Evolutionary conservation across 2,113 vertebrate genomes (phyloP).

Genomic region (Strix uralensis): DNA sequence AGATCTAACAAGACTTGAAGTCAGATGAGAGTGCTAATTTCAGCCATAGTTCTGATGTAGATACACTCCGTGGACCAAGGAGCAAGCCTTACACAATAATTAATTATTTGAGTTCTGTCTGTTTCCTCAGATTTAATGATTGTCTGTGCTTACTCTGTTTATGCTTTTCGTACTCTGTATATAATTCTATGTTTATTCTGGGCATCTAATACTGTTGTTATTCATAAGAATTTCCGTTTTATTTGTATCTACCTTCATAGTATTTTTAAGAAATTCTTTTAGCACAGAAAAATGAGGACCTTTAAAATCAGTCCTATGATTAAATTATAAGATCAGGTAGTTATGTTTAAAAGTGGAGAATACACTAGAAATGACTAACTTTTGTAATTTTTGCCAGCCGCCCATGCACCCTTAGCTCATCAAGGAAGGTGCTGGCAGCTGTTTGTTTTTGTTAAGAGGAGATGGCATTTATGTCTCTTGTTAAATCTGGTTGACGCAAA

Average conservation of each 20-base stretch:
- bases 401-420: not conserved
- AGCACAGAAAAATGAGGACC: not conserved
- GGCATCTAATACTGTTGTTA: not conserved
- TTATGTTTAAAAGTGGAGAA: not conserved
- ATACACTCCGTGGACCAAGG: not conserved
- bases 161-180: not conserved
- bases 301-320: not conserved
- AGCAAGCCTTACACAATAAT: not conserved
- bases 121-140: not conserved
- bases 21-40: not conserved
- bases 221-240: not conserved
- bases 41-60: not conserved
- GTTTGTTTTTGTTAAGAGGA: conserved; percentile 67
- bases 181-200: not conserved
- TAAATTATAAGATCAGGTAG: not conserved
- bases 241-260: not conserved
- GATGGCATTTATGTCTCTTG: conserved; percentile 74
- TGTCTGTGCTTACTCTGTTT: not conserved
- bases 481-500: conserved; percentile 88
- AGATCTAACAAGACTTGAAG: not conserved
- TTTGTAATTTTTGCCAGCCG: not conserved
- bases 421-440: conserved; percentile 55
- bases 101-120: not conserved
- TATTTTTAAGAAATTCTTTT: not conserved
- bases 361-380: not conserved